These are phyloP conservation scores for Hippolais icterina DNA, from an alignment of 2,113 vertebrate genomes.

Conservation along the genomic window DNA sequence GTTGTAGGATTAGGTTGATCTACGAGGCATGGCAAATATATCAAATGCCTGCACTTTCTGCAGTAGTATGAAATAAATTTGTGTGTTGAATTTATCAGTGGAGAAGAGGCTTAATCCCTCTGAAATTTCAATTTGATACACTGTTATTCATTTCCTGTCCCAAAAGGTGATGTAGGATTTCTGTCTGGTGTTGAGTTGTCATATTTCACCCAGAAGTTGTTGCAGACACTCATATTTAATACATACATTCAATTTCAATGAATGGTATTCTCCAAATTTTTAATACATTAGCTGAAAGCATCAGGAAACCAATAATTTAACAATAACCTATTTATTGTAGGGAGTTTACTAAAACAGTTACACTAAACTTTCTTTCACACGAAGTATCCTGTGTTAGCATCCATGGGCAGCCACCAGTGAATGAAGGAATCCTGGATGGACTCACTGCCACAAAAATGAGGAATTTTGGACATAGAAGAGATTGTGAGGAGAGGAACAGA, in stretches of 20 bases:
- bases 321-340: neutral
- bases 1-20: conserved; percentile 1
- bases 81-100: neutral
- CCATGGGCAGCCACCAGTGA: neutral
- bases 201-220: neutral
- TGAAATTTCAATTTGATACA: conserved; percentile 21
- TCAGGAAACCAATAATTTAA: neutral
- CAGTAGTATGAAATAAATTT: neutral
- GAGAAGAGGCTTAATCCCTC: conserved; percentile 2
- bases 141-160: neutral
- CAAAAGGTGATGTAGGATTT: neutral
- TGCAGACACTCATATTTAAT: neutral
- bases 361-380: neutral
- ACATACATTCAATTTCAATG: rapidly evolving
- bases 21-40: neutral
- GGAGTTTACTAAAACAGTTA: neutral
- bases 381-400: neutral
- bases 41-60: neutral
- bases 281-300: neutral
- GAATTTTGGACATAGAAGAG: neutral
- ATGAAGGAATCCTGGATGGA: neutral
- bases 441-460: neutral
- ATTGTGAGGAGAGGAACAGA: neutral
- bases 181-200: neutral
- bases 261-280: neutral